Conservation (phyloP, 2,113 vertebrate species). For the Oryzias celebensis region DNA sequence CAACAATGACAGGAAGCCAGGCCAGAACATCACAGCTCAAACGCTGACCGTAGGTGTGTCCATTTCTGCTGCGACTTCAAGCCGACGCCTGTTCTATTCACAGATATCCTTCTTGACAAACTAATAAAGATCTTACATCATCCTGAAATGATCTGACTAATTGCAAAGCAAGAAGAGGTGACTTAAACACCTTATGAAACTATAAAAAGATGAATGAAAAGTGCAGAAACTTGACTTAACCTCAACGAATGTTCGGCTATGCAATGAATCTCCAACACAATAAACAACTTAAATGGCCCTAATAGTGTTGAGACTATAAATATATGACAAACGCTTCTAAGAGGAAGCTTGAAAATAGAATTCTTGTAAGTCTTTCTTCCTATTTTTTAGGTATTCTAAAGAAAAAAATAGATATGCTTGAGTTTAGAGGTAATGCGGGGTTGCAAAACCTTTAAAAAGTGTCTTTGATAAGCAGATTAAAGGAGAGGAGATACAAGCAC, state of each 20-base stretch:
- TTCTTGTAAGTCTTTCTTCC: background rate
- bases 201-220: too few relatives aligned
- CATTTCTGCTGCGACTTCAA: slow-evolving; percentile 2
- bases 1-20: slow-evolving; percentile 76
- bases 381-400: background rate
- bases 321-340: too few relatives aligned
- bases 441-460: slow-evolving; percentile 22
- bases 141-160: background rate
- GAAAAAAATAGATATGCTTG: background rate
- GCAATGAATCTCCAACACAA: too few relatives aligned
- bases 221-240: too few relatives aligned
- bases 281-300: too few relatives aligned
- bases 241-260: too few relatives aligned
- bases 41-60: slow-evolving; percentile 29
- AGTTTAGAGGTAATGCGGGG: background rate
- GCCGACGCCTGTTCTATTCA: slow-evolving; percentile 17
- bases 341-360: too few relatives aligned
- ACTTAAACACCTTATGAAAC: background rate
- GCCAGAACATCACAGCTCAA: slow-evolving; percentile 26
- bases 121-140: background rate
- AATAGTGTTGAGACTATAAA: too few relatives aligned
- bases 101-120: background rate
- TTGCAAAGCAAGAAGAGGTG: background rate
- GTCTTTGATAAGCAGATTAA: slow-evolving; percentile 40
- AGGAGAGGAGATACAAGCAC: slow-evolving; percentile 32